Evolutionary conservation across 2,797 vertebrate species (phyloP).

Genomic region (Thalassophryne amazonica): DNA sequence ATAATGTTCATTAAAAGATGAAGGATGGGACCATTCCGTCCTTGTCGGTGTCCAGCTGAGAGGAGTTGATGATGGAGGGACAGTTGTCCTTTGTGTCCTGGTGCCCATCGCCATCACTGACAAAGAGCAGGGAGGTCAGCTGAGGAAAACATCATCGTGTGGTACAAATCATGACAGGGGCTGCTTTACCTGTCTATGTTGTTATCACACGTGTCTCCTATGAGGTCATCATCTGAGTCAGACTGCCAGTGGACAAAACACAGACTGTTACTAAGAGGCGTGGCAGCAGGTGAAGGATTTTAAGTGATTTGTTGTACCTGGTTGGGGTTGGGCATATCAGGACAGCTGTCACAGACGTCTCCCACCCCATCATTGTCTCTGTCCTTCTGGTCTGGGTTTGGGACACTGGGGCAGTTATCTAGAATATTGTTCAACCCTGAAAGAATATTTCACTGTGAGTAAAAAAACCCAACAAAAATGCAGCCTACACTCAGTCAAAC

Average conservation of each 20-base stretch:
- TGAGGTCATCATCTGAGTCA: slow-evolving; percentile 91
- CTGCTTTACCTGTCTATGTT: slow-evolving; percentile 94
- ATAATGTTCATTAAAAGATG: background rate
- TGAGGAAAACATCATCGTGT: background rate
- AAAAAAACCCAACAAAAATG: background rate
- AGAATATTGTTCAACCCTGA: slow-evolving; percentile 90
- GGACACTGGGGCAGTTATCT: slow-evolving; percentile 91
- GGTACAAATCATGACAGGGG: background rate
- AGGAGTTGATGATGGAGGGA: slow-evolving; percentile 91
- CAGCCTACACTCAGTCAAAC: slow-evolving; percentile 31
- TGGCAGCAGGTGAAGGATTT: background rate
- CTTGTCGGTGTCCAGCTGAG: slow-evolving; percentile 96
- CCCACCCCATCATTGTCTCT: slow-evolving; percentile 91
- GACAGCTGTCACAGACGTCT: slow-evolving; percentile 95
- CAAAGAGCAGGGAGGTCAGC: background rate
- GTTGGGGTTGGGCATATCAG: slow-evolving; percentile 89
- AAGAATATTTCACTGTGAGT: slow-evolving; percentile 2
- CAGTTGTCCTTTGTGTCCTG: slow-evolving; percentile 98
- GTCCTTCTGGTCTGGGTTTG: slow-evolving; percentile 88
- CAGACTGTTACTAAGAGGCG: background rate
- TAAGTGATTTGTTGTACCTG: slow-evolving; percentile 79
- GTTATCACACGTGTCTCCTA: slow-evolving; percentile 96
- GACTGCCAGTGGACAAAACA: slow-evolving; percentile 76
- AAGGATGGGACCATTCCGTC: slow-evolving; percentile 78
- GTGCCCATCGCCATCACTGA: slow-evolving; percentile 94